A percentile compares a stretch with the other conserved stretches of the same genome.
Evolutionary conservation across 2,797 vertebrate genomes (phyloP).

Genomic region (Philypnodon macrostomus): DNA sequence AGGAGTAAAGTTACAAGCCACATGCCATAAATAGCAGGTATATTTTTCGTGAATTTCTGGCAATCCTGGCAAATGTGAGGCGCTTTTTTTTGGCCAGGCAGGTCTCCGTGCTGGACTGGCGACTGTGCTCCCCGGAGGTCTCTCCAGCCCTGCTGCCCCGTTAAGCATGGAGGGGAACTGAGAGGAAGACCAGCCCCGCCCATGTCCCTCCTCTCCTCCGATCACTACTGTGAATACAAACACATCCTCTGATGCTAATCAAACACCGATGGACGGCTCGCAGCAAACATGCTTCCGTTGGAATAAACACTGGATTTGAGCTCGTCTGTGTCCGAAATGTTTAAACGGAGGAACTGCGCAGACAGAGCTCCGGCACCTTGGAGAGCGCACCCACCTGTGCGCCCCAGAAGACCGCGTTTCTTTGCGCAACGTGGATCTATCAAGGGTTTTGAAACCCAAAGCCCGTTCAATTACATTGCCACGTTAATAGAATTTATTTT

Average conservation of each 20-base stretch:
- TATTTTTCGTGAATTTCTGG: constrained; percentile 87
- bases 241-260: constrained; percentile 55
- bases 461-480: constrained; percentile 9
- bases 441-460: constrained; percentile 7
- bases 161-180: constrained; percentile 72
- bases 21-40: constrained; percentile 94
- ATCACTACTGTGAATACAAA: constrained; percentile 73
- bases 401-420: constrained; percentile 51
- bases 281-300: constrained; percentile 25
- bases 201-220: constrained; percentile 74
- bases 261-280: constrained; percentile 46
- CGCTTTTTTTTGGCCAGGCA: constrained; percentile 77
- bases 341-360: constrained; percentile 24
- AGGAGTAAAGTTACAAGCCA: constrained; percentile 96
- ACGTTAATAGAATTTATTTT: constrained; percentile 17
- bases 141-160: constrained; percentile 78
- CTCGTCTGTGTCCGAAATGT: constrained; percentile 31
- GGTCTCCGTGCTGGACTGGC: constrained; percentile 78
- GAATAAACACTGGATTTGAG: constrained; percentile 21
- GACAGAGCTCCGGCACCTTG: constrained; percentile 57
- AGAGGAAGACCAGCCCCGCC: constrained; percentile 74
- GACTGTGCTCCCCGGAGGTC: constrained; percentile 77
- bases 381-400: constrained; percentile 73
- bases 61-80: constrained; percentile 79
- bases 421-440: constrained; percentile 55